A percentile compares a stretch with the other conserved stretches of the same genome.
Conservation (phyloP, 2,797 vertebrate species). For the Pseudomugil gertrudae region DNA sequence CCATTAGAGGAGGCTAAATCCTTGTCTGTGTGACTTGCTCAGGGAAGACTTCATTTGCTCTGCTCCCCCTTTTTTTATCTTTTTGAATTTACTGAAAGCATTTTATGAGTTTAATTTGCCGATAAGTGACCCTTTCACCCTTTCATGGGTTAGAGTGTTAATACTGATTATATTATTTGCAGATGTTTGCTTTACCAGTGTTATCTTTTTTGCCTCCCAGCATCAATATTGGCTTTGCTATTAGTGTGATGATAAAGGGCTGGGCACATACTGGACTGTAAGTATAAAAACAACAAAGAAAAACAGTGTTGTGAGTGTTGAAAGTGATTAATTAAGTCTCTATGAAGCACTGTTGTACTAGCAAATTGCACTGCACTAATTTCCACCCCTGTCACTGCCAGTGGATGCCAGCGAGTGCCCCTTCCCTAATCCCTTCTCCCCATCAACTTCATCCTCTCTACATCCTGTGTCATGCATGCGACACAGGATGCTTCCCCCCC, state of each 20-base stretch:
- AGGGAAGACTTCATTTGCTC: conserved; percentile 87
- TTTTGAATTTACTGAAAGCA: conserved; percentile 71
- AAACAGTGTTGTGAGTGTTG: conserved; percentile 63
- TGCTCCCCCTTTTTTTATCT: conserved; percentile 75
- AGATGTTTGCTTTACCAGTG: conserved; percentile 53
- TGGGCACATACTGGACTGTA: conserved; percentile 49
- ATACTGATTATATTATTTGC: neutral
- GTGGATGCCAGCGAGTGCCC: conserved; percentile 38
- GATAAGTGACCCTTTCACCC: conserved; percentile 78
- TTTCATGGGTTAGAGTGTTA: neutral
- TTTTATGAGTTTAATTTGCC: conserved; percentile 84
- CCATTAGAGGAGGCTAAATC: conserved; percentile 63
- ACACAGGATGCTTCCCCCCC: conserved; percentile 81
- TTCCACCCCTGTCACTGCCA: conserved; percentile 75
- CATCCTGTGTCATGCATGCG: conserved; percentile 88
- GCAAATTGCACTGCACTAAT: conserved; percentile 77
- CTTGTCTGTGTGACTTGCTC: conserved; percentile 78
- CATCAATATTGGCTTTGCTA: conserved; percentile 67
- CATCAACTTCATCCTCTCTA: conserved; percentile 33
- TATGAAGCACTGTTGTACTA: conserved; percentile 54
- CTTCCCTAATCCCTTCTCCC: neutral
- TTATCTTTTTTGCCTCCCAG: conserved; percentile 59
- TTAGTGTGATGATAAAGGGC: conserved; percentile 56
- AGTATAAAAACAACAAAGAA: conserved; percentile 26
- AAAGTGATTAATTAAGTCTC: conserved; percentile 57